Evolutionary conservation across 1,140 invertebrate species (phyloP), one percentile per base, ranked within the genome.

Genomic region (Drosophila ficusphila): DNA sequence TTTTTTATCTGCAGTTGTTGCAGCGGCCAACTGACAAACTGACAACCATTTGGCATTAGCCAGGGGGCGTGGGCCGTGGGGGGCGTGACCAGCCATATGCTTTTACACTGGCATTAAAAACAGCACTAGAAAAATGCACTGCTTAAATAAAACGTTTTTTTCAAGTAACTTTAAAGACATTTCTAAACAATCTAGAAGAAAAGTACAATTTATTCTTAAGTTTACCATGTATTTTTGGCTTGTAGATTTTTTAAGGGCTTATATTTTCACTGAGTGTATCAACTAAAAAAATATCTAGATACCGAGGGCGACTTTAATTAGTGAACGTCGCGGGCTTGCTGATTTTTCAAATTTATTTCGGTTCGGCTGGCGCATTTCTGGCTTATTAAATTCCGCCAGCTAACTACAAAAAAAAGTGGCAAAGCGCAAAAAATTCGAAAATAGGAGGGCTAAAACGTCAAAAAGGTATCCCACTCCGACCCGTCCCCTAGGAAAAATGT

Each of bases 21-120:
- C 74, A 68, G 79, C 60, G 44, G 31, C 49, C 38, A 67, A 38
- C 77, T 79, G 71, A 75, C 79, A 71, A 72, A 79, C 71, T 85
- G 76, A 86, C 81, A 85, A 52, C 76, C 82, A 85, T 85, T 85
- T 85, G 81, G 86, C 81, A 85, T 83, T 83, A 75, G 53, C 64
- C 39, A 8, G 16, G 21, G 39, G 36, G 44, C 25, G 64, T 21
- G n/a, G 11, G 9, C 8, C 0, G 5, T 18, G 58, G 39, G 41
- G 41, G 52, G 61, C 39, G 61, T 65, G 61, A 9, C 25, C 41
- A 21, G 27, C 44, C 16, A 47, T 67, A 33, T 31, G 62, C 44
- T 65, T 60, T 46, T 46, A 60, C 41, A 44, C 41, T 42, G 2
- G 4, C 4, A 42, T 18, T 16, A 42, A 23, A 12, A 42, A 2